phyloP scores from a whole-genome alignment of 2,888 invertebrate genomes.

The Thereva unica region DNA sequence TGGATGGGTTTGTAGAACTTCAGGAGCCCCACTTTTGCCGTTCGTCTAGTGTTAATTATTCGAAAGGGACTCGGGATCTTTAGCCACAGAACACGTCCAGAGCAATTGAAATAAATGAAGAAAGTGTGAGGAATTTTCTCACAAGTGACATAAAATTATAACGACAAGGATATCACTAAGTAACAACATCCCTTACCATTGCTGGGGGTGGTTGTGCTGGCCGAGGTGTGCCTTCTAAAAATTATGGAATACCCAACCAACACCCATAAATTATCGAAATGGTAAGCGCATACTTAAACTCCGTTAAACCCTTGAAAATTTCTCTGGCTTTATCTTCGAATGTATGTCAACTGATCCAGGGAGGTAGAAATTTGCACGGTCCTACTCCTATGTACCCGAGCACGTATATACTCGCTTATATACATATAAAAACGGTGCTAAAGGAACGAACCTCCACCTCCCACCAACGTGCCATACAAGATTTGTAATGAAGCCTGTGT shows the following conservation, averaged over 20 bases:
- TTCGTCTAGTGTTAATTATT: conserved; percentile 28
- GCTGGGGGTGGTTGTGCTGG: background rate
- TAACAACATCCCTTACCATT: background rate
- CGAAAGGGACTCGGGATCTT: conserved; percentile 23
- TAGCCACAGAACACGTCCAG: conserved; percentile 11
- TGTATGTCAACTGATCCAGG: conserved; percentile 26
- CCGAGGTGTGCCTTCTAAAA: conserved; percentile 14
- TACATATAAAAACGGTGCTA: background rate
- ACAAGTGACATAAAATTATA: conserved; percentile 29
- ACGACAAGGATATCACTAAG: conserved; percentile 4
- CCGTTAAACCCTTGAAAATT: background rate
- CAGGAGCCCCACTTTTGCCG: background rate
- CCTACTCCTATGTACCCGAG: too few species aligned
- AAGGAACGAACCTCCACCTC: conserved; percentile 8
- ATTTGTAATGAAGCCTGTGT: conserved; percentile 23
- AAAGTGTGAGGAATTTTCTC: conserved; percentile 16
- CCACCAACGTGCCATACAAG: background rate
- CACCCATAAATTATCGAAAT: conserved; percentile 28
- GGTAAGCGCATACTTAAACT: conserved; percentile 23
- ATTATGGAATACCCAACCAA: conserved; percentile 16
- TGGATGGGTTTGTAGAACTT: background rate
- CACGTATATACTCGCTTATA: too few species aligned
- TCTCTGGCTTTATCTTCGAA: conserved; percentile 11
- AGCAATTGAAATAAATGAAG: conserved; percentile 24
- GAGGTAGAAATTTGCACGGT: conserved; percentile 4